Evolutionary conservation across 2,888 invertebrate species (phyloP).

Genomic region (Molanna angustata): DNA sequence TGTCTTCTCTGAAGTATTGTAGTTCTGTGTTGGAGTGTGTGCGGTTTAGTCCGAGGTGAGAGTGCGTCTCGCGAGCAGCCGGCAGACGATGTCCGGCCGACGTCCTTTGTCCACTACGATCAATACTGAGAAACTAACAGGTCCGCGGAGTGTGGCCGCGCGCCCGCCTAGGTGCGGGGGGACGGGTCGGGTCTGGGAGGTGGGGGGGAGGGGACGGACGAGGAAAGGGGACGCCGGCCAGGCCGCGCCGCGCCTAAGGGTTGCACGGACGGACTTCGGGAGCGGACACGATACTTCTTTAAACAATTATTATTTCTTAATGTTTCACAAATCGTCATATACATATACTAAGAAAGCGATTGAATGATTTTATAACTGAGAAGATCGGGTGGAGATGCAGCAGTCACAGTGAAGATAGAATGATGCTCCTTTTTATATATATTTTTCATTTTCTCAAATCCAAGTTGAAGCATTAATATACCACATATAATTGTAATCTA

Average conservation of each 20-base stretch:
- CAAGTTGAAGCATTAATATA: too few relatives aligned
- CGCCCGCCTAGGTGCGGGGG: slow-evolving; percentile 32
- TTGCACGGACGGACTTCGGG: slow-evolving; percentile 32
- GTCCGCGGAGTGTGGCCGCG: slow-evolving; percentile 34
- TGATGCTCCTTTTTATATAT: too few relatives aligned
- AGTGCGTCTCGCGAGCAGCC: slow-evolving; percentile 36
- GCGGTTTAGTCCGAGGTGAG: slow-evolving; percentile 12
- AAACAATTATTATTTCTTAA: too few relatives aligned
- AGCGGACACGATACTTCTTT: too few relatives aligned
- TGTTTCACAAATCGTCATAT: too few relatives aligned
- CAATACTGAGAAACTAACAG: slow-evolving; percentile 34
- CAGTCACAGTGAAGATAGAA: too few relatives aligned
- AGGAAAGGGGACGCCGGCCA: slow-evolving; percentile 41
- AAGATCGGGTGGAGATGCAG: too few relatives aligned
- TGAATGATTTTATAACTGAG: too few relatives aligned
- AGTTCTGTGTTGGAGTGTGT: not conserved
- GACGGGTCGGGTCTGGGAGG: slow-evolving; percentile 24
- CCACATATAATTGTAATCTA: too few relatives aligned
- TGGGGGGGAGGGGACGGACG: slow-evolving; percentile 43
- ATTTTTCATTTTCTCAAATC: too few relatives aligned
- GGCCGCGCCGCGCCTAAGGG: slow-evolving; percentile 36
- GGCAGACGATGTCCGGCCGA: slow-evolving; percentile 40
- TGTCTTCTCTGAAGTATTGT: not conserved
- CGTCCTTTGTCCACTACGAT: slow-evolving; percentile 34
- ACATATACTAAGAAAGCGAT: too few relatives aligned